These are phyloP conservation scores for Calyptomena viridis DNA, from an alignment of 2,113 vertebrate genomes.

Conservation along the genomic window DNA sequence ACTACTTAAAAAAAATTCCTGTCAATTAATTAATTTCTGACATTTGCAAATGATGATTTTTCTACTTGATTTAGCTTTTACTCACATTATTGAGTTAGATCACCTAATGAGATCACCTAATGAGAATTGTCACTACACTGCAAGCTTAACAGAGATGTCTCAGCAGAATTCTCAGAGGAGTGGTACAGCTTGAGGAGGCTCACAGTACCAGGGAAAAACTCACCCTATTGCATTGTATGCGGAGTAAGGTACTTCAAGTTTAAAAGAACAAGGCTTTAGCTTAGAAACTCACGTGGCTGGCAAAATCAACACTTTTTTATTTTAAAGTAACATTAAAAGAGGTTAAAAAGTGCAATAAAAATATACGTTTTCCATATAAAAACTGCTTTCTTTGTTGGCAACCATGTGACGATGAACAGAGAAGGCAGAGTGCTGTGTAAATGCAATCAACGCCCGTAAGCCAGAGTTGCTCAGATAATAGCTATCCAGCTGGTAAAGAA, in stretches of 20 bases:
- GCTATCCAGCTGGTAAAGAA: background rate
- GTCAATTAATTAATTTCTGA: background rate
- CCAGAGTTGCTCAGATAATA: background rate
- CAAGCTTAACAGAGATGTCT: background rate
- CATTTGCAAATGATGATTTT: background rate
- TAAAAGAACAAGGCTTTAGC: background rate
- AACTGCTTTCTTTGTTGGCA: background rate
- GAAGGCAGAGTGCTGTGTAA: background rate
- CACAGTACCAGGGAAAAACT: background rate
- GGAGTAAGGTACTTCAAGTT: background rate
- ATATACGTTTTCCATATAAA: background rate
- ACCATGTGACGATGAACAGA: rapidly evolving
- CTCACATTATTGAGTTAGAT: background rate
- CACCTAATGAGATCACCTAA: background rate
- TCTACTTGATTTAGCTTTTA: background rate
- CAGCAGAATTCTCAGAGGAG: background rate
- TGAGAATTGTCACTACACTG: background rate
- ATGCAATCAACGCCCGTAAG: background rate
- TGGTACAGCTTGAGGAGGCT: background rate
- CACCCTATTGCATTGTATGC: too few species aligned
- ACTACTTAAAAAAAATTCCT: background rate
- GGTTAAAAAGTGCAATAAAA: background rate
- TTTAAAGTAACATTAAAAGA: background rate
- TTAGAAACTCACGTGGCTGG: background rate
- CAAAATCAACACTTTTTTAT: background rate